Evolutionary conservation across 2,797 vertebrate genomes (phyloP).

Genomic region (Simalia tracyae): DNA sequence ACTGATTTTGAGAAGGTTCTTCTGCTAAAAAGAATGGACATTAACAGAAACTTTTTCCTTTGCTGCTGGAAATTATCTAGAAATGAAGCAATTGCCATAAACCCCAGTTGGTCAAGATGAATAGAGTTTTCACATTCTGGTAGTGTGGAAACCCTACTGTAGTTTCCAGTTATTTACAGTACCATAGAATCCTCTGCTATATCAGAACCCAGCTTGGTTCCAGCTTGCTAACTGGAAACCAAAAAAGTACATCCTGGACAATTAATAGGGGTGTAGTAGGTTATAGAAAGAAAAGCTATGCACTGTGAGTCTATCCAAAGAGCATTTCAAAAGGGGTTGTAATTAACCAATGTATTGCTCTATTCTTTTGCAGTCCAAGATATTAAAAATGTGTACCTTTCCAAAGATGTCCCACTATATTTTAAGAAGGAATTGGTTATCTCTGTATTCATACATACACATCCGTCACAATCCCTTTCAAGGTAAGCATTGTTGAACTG

Average conservation of each 20-base stretch:
- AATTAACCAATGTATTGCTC: neutral
- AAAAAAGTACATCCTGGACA: neutral
- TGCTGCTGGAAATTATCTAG: neutral
- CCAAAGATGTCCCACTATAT: neutral
- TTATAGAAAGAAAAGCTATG: neutral
- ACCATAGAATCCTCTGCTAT: neutral
- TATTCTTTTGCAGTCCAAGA: neutral
- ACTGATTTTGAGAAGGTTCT: neutral
- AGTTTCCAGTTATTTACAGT: neutral
- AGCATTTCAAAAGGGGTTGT: neutral
- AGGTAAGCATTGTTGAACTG: neutral
- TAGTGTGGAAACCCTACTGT: neutral
- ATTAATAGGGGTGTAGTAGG: neutral
- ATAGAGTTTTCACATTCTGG: neutral
- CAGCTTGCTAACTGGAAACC: neutral
- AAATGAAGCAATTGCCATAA: neutral
- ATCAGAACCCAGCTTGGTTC: neutral
- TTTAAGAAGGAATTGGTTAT: neutral
- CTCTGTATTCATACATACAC: neutral
- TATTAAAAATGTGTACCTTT: neutral
- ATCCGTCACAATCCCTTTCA: neutral
- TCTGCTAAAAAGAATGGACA: neutral
- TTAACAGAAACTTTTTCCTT: neutral
- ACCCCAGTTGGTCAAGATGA: neutral
- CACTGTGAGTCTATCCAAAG: neutral